Evolutionary conservation across 2,888 invertebrate species (phyloP).

Genomic region (Agrochola circellaris): DNA sequence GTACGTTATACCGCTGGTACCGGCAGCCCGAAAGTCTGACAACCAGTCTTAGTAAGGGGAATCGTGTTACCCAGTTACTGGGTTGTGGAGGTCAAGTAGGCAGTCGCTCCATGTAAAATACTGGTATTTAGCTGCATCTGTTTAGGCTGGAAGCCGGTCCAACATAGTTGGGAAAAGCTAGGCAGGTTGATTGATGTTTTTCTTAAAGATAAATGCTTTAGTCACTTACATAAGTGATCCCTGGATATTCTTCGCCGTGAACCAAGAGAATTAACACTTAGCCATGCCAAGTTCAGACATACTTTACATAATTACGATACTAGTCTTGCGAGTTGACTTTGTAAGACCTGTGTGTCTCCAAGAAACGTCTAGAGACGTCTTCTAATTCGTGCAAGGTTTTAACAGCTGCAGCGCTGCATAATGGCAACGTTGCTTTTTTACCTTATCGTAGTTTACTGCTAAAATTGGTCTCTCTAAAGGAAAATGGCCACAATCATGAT

Average conservation of each 20-base stretch:
- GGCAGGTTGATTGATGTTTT: no score
- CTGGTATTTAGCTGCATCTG: no score
- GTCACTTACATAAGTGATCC: background rate
- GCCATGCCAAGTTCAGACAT: background rate
- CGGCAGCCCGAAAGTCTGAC: no score
- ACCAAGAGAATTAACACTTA: background rate
- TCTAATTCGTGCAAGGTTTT: background rate
- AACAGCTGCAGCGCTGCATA: background rate
- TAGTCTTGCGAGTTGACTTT: background rate
- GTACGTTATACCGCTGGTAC: no score
- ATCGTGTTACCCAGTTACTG: no score
- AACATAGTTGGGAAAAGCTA: no score
- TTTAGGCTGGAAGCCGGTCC: no score
- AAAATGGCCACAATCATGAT: conserved; percentile 14
- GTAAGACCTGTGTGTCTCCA: background rate
- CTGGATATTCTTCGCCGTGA: background rate
- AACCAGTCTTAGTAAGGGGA: no score
- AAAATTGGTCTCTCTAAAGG: background rate
- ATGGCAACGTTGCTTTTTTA: background rate
- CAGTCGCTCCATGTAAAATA: no score
- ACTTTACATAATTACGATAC: background rate
- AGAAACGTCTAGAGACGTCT: background rate
- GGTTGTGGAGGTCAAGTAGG: no score
- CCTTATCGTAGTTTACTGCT: background rate
- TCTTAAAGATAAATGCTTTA: background rate